phyloP scores from a whole-genome alignment of 2,888 invertebrate genomes.

The Archaeoteleia sp. region DNA sequence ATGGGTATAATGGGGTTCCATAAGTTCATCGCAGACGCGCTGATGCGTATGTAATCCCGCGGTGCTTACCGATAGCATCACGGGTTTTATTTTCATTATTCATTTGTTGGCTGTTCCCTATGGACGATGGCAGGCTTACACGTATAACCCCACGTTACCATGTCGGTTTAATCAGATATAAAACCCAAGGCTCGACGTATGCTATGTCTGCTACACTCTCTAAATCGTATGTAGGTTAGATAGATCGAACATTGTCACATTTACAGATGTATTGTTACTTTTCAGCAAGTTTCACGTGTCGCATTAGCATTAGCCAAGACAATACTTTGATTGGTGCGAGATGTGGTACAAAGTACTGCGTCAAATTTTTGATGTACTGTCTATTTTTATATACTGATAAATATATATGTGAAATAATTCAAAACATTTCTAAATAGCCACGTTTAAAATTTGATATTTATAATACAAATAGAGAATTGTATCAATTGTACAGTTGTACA shows the following conservation, averaged over 20 bases:
- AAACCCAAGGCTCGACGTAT: slow-evolving; percentile 62
- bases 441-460: too few relatives aligned
- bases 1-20: slow-evolving; percentile 29
- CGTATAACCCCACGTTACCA: slow-evolving; percentile 73
- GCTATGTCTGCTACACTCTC: slow-evolving; percentile 9
- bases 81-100: slow-evolving; percentile 75
- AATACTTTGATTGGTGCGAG: too few relatives aligned
- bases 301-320: slow-evolving; percentile 9
- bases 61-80: slow-evolving; percentile 72
- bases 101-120: slow-evolving; percentile 70
- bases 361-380: too few relatives aligned
- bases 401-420: too few relatives aligned
- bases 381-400: too few relatives aligned
- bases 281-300: slow-evolving; percentile 7
- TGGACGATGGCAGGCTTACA: slow-evolving; percentile 65
- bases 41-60: slow-evolving; percentile 73
- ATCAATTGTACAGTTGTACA: too few relatives aligned
- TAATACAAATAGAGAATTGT: too few relatives aligned
- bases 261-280: slow-evolving; percentile 3
- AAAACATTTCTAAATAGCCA: too few relatives aligned
- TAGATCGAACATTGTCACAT: slow-evolving; percentile 2
- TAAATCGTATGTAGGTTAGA: slow-evolving; percentile 3
- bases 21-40: slow-evolving; percentile 69
- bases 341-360: too few relatives aligned
- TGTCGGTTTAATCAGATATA: slow-evolving; percentile 74